Conservation (phyloP, 2,113 vertebrate genomes). For the Neotoma lepida region DNA sequence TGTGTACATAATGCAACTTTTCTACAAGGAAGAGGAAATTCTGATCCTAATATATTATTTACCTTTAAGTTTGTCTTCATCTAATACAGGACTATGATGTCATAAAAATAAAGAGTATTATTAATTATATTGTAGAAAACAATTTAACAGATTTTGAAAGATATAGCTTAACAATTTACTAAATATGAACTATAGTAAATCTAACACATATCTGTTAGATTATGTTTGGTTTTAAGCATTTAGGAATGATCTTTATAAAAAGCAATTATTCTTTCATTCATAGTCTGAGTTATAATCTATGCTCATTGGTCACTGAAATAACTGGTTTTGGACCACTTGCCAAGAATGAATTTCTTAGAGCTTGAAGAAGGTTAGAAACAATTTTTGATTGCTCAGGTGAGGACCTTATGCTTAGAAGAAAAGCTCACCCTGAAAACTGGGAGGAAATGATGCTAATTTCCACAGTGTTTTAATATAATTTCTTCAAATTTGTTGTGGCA, state of each 20-base stretch:
- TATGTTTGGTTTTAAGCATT: conserved; percentile 10
- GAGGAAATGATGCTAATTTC: background rate
- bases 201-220: background rate
- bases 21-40: background rate
- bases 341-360: background rate
- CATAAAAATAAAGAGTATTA: background rate
- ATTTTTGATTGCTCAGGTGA: background rate
- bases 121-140: background rate
- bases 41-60: background rate
- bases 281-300: background rate
- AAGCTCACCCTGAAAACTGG: background rate
- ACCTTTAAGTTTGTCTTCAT: background rate
- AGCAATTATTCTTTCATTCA: background rate
- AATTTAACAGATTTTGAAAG: background rate
- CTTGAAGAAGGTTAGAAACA: background rate
- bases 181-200: background rate
- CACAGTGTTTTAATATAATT: background rate
- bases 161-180: background rate
- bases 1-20: background rate
- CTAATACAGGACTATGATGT: background rate
- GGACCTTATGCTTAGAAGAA: background rate
- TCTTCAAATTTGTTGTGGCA: background rate
- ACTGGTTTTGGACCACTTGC: background rate
- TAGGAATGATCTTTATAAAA: background rate
- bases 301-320: background rate